These are phyloP conservation scores for Equus quagga DNA, from an alignment of 2,113 vertebrate species.

Conservation along the genomic window DNA sequence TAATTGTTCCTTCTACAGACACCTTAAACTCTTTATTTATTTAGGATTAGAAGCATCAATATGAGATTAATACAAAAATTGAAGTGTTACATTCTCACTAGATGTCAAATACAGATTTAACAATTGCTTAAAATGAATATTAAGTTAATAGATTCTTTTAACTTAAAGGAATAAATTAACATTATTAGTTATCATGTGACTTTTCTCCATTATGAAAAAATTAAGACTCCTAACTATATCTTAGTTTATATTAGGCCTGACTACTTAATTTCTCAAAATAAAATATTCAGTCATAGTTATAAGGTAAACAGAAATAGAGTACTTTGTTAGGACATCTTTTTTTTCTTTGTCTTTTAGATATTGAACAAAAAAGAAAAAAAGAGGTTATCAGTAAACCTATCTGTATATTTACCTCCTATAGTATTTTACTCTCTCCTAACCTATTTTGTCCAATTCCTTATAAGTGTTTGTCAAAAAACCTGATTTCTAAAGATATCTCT, in stretches of 20 bases:
- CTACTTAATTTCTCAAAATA: background rate
- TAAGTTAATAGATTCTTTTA: background rate
- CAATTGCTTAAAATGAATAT: background rate
- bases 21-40: conserved; percentile 40
- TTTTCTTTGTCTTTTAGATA: background rate
- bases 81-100: background rate
- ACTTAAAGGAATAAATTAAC: background rate
- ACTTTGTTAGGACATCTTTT: background rate
- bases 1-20: background rate
- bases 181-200: background rate
- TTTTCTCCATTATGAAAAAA: background rate
- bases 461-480: background rate
- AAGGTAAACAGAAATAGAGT: background rate
- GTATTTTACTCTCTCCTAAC: background rate
- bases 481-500: background rate
- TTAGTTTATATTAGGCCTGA: background rate
- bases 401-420: background rate
- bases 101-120: background rate
- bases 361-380: background rate
- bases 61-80: background rate
- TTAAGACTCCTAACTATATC: background rate
- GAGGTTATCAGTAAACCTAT: background rate
- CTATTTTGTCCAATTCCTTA: background rate
- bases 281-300: background rate
- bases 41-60: background rate